Conservation (phyloP, 2,888 invertebrate genomes). For the Limnephilus rhombicus region DNA sequence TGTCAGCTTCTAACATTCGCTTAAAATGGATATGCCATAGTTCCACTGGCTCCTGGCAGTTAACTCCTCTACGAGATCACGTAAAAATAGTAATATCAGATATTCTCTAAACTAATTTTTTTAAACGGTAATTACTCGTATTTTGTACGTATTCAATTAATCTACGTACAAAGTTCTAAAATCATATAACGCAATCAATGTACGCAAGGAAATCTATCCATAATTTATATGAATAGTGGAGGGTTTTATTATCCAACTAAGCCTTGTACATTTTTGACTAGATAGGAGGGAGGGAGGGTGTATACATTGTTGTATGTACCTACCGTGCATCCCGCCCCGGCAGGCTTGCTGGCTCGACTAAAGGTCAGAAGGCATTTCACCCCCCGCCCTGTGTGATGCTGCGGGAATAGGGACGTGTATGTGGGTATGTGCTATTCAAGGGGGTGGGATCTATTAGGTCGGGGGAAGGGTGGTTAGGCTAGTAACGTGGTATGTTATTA, state of each 20-base stretch:
- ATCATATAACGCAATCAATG: not conserved
- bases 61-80: too few species aligned
- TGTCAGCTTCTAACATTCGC: too few species aligned
- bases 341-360: not conserved
- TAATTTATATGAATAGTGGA: not conserved
- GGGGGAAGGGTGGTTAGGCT: not conserved
- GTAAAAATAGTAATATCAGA: too few species aligned
- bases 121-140: too few species aligned
- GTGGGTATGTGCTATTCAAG: not conserved
- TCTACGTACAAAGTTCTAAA: not conserved
- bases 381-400: not conserved
- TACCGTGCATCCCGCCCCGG: not conserved
- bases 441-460: not conserved
- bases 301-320: not conserved
- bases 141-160: not conserved
- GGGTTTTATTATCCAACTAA: not conserved
- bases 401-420: not conserved
- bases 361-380: constrained; percentile 35
- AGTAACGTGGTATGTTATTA: not conserved
- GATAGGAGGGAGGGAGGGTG: not conserved
- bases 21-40: too few species aligned
- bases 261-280: not conserved
- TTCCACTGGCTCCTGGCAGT: too few species aligned
- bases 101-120: too few species aligned
- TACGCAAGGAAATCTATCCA: not conserved